Percentiles rank a stretch among this genome's conserved stretches.
These are phyloP conservation scores for Drosophila niveifrons DNA, from an alignment of 2,888 invertebrate genomes.

Conservation along the genomic window DNA sequence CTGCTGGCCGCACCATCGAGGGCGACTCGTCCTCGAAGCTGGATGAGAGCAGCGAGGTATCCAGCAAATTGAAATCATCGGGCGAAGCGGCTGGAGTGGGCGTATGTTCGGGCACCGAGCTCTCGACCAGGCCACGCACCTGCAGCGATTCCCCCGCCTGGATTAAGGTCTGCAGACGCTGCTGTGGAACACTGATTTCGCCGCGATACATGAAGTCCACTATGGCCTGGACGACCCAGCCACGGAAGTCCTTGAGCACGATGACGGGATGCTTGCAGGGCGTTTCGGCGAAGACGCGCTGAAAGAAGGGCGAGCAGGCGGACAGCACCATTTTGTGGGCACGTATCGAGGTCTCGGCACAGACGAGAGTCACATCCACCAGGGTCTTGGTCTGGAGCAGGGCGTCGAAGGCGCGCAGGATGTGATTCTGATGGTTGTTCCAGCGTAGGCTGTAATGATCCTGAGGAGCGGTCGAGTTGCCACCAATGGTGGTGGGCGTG, in stretches of 20 bases:
- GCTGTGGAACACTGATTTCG: conserved; percentile 94
- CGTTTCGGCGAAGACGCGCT: conserved; percentile 94
- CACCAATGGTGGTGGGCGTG: conserved; percentile 46
- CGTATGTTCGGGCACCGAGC: conserved; percentile 86
- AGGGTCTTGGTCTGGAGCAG: conserved; percentile 94
- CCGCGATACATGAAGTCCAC: conserved; percentile 98
- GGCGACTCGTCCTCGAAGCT: conserved; percentile 86
- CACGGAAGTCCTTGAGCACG: conserved; percentile 95
- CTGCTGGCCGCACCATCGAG: conserved; percentile 83
- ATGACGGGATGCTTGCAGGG: conserved; percentile 97
- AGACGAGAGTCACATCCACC: conserved; percentile 96
- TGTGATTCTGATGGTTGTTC: conserved; percentile 97
- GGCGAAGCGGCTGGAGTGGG: conserved; percentile 85
- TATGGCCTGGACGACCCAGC: conserved; percentile 95
- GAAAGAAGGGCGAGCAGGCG: conserved; percentile 95
- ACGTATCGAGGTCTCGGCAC: conserved; percentile 93
- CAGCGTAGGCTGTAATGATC: conserved; percentile 96
- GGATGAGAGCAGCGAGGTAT: conserved; percentile 82
- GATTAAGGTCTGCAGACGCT: conserved; percentile 93
- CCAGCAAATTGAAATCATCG: conserved; percentile 83
- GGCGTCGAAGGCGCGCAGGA: conserved; percentile 95
- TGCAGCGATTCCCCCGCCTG: conserved; percentile 95
- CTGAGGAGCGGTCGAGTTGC: conserved; percentile 85
- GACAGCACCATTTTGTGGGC: conserved; percentile 97
- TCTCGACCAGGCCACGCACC: conserved; percentile 91